These are phyloP conservation scores for Cataglyphis hispanica DNA, from an alignment of 1,140 invertebrate species.

Conservation along the genomic window DNA sequence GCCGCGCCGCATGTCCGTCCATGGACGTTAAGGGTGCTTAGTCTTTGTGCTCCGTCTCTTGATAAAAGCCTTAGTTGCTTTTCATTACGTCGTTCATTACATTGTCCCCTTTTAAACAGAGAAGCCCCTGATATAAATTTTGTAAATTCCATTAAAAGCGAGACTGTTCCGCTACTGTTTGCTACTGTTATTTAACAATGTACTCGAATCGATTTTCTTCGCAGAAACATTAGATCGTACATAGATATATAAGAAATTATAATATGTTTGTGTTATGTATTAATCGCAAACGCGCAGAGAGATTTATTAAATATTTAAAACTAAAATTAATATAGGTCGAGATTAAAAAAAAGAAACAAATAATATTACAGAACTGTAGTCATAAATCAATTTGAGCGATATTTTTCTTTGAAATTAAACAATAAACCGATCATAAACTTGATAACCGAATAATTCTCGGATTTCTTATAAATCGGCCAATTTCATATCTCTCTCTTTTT, in stretches of 20 bases:
- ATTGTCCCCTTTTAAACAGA: conserved; percentile 29
- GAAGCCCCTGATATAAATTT: conserved; percentile 35
- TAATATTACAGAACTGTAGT: background rate
- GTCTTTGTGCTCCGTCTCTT: conserved; percentile 59
- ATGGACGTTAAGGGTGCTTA: conserved; percentile 47
- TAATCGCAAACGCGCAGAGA: background rate
- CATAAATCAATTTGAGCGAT: background rate
- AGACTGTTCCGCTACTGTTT: background rate
- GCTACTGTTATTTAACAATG: conserved; percentile 18
- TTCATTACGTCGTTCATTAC: conserved; percentile 60
- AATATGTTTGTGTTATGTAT: too few relatives aligned
- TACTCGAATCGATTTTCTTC: conserved; percentile 22
- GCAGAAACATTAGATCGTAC: background rate
- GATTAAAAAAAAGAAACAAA: background rate
- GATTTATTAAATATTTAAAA: conserved; percentile 33
- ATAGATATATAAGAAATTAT: conserved; percentile 10
- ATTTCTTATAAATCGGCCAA: background rate
- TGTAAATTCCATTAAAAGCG: conserved; percentile 50
- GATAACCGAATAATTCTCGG: conserved; percentile 5
- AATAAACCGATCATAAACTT: conserved; percentile 16
- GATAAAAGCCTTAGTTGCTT: conserved; percentile 63
- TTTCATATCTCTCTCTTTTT: conserved; percentile 1
- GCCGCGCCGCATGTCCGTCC: conserved; percentile 44
- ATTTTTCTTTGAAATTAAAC: background rate
- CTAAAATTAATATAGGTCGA: background rate